phyloP scores from a whole-genome alignment of 1,140 invertebrate species.

The Pomacea maculata region DNA sequence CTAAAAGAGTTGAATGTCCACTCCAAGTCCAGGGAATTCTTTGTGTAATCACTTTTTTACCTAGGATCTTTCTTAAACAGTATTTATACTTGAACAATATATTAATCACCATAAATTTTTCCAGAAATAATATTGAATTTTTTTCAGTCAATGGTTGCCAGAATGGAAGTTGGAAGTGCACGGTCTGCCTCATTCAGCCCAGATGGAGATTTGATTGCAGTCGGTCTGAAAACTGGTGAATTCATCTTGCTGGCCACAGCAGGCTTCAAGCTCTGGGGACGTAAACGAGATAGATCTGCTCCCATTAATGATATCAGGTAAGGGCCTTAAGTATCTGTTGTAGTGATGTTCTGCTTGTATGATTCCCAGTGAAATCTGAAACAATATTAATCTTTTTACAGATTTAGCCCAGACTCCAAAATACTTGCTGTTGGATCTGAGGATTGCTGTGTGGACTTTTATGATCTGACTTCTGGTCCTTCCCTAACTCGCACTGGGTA shows the following conservation, averaged over 20 bases:
- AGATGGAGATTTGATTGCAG: slow-evolving; percentile 63
- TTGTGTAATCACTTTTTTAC: too few relatives aligned
- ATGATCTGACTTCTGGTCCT: slow-evolving; percentile 57
- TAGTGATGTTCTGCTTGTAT: neutral
- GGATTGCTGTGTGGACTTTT: slow-evolving; percentile 64
- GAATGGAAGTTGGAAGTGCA: slow-evolving; percentile 53
- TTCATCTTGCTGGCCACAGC: slow-evolving; percentile 54
- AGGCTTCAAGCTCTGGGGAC: slow-evolving; percentile 55
- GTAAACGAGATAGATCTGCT: slow-evolving; percentile 57
- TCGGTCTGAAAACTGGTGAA: slow-evolving; percentile 64
- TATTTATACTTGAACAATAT: too few relatives aligned
- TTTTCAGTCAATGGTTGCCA: slow-evolving; percentile 52
- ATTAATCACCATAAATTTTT: too few relatives aligned
- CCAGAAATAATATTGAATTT: too few relatives aligned
- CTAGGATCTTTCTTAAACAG: too few relatives aligned
- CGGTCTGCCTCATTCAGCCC: slow-evolving; percentile 56
- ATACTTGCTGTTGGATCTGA: slow-evolving; percentile 63
- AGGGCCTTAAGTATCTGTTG: slow-evolving; percentile 7
- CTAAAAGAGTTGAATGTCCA: too few relatives aligned
- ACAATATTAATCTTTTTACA: slow-evolving; percentile 29
- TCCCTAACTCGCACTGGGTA: slow-evolving; percentile 55
- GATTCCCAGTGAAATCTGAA: neutral
- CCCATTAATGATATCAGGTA: slow-evolving; percentile 61
- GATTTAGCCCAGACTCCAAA: slow-evolving; percentile 61
- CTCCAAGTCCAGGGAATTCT: too few relatives aligned